Evolutionary conservation across 2,888 invertebrate genomes (phyloP).

Genomic region (Hydrotaea diabolus): DNA sequence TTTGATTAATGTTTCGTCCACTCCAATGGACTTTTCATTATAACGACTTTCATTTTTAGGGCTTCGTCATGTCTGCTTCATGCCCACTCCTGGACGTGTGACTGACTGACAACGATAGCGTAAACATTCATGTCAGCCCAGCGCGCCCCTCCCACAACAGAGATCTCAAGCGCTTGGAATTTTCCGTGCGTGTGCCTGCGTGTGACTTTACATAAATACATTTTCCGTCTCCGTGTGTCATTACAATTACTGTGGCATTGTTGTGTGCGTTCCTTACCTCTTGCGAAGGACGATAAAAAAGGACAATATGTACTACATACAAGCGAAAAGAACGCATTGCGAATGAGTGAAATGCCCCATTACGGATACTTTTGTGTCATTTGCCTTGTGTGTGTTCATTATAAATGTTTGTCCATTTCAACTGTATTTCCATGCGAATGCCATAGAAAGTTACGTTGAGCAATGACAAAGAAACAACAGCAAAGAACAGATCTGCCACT

Average conservation of each 20-base stretch:
- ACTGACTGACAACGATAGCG: neutral
- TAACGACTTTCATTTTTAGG: too few species aligned
- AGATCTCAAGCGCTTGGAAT: neutral
- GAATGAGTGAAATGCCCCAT: slow-evolving; percentile 50
- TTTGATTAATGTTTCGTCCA: too few species aligned
- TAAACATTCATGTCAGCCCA: neutral
- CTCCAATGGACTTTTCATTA: too few species aligned
- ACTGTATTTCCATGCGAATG: slow-evolving; percentile 13
- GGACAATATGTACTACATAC: neutral
- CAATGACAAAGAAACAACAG: neutral
- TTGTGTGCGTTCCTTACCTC: slow-evolving; percentile 7
- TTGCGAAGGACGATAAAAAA: neutral
- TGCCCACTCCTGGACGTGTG: too few species aligned
- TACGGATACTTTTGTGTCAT: slow-evolving; percentile 38
- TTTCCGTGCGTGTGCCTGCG: neutral
- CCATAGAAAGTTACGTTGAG: slow-evolving; percentile 4
- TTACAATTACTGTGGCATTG: slow-evolving; percentile 22
- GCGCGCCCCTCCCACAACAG: neutral
- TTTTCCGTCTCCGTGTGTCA: slow-evolving; percentile 6
- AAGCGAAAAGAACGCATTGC: neutral
- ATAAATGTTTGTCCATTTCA: slow-evolving; percentile 41
- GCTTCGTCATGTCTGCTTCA: too few species aligned
- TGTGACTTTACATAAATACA: neutral
- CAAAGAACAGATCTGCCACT: neutral
- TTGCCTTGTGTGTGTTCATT: slow-evolving; percentile 2